phyloP scores from a whole-genome alignment of 2,797 vertebrate species.

The Austrolebias charrua region DNA sequence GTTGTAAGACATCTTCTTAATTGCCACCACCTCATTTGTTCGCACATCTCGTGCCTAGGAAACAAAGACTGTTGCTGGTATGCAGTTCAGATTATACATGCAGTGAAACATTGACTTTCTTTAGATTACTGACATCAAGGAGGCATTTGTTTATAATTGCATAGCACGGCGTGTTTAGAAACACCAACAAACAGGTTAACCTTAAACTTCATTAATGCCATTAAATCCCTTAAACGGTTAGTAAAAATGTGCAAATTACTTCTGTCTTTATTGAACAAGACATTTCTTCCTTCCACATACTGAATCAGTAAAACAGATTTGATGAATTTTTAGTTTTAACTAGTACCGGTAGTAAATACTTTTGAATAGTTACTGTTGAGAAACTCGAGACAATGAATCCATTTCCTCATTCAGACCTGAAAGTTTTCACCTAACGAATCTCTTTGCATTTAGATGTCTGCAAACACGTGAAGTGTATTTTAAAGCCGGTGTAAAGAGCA shows the following conservation, averaged over 20 bases:
- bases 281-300: not conserved
- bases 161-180: not conserved
- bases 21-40: constrained; percentile 98
- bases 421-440: not conserved
- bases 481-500: constrained; percentile 15
- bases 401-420: no score
- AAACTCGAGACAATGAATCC: no score
- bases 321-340: not conserved
- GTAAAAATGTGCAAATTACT: no score
- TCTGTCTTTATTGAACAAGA: not conserved
- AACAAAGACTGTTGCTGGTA: constrained; percentile 19
- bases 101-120: constrained; percentile 3
- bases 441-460: not conserved
- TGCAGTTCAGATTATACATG: constrained; percentile 4
- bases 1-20: constrained; percentile 99
- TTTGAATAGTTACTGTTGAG: not conserved
- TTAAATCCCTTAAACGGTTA: not conserved
- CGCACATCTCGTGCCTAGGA: constrained; percentile 92
- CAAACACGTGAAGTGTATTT: not conserved
- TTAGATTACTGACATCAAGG: not conserved
- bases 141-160: constrained; percentile 7
- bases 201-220: constrained; percentile 1
- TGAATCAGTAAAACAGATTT: no score
- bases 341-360: not conserved
- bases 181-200: constrained; percentile 7